Percentiles rank a stretch among this genome's conserved stretches.
Evolutionary conservation across 2,888 invertebrate genomes (phyloP).

Genomic region (Caenorhabditis zanzibari): DNA sequence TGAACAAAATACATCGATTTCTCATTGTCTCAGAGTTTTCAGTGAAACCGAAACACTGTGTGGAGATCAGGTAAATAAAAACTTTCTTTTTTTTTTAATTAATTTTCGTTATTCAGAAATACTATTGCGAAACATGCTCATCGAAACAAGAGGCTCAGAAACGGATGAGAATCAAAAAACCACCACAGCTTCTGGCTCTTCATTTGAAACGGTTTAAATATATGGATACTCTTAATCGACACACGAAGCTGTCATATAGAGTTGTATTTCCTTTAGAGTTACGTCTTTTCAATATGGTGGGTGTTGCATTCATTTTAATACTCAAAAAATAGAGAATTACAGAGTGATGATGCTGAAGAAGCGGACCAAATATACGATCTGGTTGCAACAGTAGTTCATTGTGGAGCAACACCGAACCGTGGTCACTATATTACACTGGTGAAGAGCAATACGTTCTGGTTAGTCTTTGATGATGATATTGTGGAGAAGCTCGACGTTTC

Average conservation of each 20-base stretch:
- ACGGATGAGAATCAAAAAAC: slow-evolving; percentile 95
- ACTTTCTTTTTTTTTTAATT: not conserved
- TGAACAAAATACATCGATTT: slow-evolving; percentile 99
- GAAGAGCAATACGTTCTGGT: slow-evolving; percentile 99
- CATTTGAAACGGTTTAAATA: slow-evolving; percentile 90
- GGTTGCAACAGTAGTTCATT: slow-evolving; percentile 99
- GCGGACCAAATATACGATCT: slow-evolving; percentile 98
- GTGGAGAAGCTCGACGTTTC: slow-evolving; percentile 99
- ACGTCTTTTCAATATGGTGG: slow-evolving; percentile 97
- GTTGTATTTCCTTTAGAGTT: slow-evolving; percentile 99
- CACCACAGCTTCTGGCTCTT: slow-evolving; percentile 96
- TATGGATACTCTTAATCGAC: slow-evolving; percentile 98
- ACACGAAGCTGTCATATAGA: slow-evolving; percentile 98
- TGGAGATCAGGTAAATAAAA: slow-evolving; percentile 89
- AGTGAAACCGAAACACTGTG: slow-evolving; percentile 96
- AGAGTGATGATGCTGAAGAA: slow-evolving; percentile 99
- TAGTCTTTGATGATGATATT: slow-evolving; percentile 99
- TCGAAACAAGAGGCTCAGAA: slow-evolving; percentile 80
- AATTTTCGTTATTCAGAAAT: slow-evolving; percentile 63
- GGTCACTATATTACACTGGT: slow-evolving; percentile 99
- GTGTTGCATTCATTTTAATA: no score
- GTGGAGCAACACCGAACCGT: slow-evolving; percentile 98
- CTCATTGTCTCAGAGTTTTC: slow-evolving; percentile 93
- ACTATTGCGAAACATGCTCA: slow-evolving; percentile 76
- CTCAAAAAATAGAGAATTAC: slow-evolving; percentile 79